Evolutionary conservation across 2,113 vertebrate species (phyloP).

Genomic region (Perognathus longimembris): DNA sequence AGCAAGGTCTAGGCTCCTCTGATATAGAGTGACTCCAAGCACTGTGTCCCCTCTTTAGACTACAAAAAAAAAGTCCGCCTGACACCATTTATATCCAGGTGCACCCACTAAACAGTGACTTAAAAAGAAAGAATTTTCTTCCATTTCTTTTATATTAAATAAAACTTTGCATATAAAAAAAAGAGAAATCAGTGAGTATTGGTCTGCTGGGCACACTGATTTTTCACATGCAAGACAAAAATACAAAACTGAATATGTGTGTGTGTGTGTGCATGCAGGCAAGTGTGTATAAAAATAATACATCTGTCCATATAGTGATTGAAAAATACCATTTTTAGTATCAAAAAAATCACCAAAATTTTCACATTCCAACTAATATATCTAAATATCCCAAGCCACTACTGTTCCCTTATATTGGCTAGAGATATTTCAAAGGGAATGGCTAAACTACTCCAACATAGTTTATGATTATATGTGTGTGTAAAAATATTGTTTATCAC

Average conservation of each 20-base stretch:
- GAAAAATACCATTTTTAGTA: too few species aligned
- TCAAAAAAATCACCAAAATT: background rate
- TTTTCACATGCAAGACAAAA: slow-evolving; percentile 6
- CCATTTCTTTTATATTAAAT: background rate
- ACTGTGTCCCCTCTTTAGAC: background rate
- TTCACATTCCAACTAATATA: background rate
- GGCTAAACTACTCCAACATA: background rate
- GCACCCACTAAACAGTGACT: background rate
- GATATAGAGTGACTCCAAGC: background rate
- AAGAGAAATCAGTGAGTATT: background rate
- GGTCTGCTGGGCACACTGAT: background rate
- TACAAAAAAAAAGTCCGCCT: background rate
- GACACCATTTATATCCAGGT: background rate
- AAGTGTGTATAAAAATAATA: background rate
- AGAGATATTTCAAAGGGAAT: background rate
- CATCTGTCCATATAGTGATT: background rate
- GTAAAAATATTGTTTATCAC: background rate
- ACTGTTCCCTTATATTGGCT: background rate
- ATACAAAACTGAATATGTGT: background rate
- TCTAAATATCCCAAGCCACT: background rate
- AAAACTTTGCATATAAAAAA: slow-evolving; percentile 19
- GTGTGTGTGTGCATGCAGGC: too few species aligned
- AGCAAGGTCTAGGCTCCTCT: background rate
- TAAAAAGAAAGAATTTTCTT: background rate
- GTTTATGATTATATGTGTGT: background rate